Percentiles rank a stretch among this genome's conserved stretches.
Conservation (phyloP, 2,113 vertebrate species). For the Rhinoderma darwinii region DNA sequence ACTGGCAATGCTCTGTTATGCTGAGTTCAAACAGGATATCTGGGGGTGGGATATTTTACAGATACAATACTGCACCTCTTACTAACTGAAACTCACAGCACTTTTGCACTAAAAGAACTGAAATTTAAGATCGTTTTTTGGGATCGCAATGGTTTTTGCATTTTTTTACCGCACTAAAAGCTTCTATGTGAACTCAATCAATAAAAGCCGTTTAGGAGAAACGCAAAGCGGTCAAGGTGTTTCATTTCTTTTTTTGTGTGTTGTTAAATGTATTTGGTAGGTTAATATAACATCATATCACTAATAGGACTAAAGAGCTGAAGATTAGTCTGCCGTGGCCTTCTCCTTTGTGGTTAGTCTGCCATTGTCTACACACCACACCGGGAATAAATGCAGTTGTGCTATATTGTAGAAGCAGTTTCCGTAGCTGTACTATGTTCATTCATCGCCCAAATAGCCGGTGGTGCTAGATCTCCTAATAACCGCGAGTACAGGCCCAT, state of each 20-base stretch:
- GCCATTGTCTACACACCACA: background rate
- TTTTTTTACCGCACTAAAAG: background rate
- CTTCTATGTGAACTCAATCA: background rate
- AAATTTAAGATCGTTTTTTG: background rate
- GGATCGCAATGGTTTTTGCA: background rate
- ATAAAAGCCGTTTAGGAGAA: background rate
- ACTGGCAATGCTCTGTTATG: no score
- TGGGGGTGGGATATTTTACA: no score
- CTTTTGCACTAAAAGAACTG: background rate
- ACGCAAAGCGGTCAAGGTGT: background rate
- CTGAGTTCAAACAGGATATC: no score
- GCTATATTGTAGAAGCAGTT: background rate
- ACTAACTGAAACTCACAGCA: background rate
- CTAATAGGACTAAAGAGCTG: background rate
- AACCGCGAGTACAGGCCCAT: conserved; percentile 74
- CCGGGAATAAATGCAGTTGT: background rate
- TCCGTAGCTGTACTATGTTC: background rate
- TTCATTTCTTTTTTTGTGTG: background rate
- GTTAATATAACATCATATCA: background rate
- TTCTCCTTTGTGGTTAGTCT: background rate
- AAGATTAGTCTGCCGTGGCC: background rate
- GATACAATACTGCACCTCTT: background rate
- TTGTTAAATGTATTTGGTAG: background rate
- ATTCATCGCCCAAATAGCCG: conserved; percentile 27
- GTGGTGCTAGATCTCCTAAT: conserved; percentile 73